A percentile compares a stretch with the other conserved stretches of the same genome.
These are phyloP conservation scores for Eupithecia centaureata DNA, from an alignment of 2,888 invertebrate species.

Conservation along the genomic window DNA sequence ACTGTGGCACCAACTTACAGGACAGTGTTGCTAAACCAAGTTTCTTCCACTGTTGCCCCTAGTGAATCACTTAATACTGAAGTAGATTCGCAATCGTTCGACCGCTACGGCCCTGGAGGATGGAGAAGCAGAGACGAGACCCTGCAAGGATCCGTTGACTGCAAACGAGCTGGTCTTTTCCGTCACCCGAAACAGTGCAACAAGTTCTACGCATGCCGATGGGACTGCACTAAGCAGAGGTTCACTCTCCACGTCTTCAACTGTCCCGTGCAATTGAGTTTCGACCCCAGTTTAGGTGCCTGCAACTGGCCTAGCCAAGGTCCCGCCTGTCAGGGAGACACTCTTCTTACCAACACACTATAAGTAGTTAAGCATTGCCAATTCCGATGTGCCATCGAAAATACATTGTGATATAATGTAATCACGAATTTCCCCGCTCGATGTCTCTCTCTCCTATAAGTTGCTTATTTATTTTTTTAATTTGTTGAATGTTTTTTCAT, in stretches of 20 bases:
- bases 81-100: constrained; percentile 78
- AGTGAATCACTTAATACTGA: constrained; percentile 54
- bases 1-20: constrained; percentile 75
- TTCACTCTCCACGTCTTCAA: constrained; percentile 91
- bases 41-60: constrained; percentile 54
- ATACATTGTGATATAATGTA: constrained; percentile 73
- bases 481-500: constrained; percentile 78
- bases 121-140: constrained; percentile 84
- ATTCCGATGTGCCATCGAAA: constrained; percentile 79
- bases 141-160: constrained; percentile 85
- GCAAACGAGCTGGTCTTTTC: constrained; percentile 85
- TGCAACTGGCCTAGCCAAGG: constrained; percentile 93
- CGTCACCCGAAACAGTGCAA: constrained; percentile 91
- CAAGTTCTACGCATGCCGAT: constrained; percentile 92
- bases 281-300: constrained; percentile 89
- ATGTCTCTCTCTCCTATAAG: constrained; percentile 66
- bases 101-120: constrained; percentile 86
- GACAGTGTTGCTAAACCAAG: constrained; percentile 69
- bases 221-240: constrained; percentile 90
- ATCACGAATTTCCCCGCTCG: constrained; percentile 62
- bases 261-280: constrained; percentile 91
- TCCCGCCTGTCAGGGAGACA: constrained; percentile 89
- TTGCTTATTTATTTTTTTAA: constrained; percentile 77
- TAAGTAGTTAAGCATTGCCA: constrained; percentile 41
- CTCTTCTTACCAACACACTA: constrained; percentile 84